phyloP scores from a whole-genome alignment of 2,113 vertebrate species.

The Sinocyclocheilus grahami region DNA sequence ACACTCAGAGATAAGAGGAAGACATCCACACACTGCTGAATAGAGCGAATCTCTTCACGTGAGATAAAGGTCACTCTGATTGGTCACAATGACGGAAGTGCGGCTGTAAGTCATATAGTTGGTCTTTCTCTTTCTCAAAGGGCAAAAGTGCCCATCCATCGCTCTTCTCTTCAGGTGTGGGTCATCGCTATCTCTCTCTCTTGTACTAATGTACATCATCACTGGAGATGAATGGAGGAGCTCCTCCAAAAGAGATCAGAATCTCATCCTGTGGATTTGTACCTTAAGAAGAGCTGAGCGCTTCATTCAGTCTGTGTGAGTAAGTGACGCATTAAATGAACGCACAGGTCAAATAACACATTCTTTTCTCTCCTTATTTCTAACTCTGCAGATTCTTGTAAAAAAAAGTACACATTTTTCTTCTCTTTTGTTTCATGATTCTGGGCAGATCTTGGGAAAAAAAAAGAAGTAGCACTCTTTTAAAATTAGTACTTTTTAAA shows the following conservation, averaged over 20 bases:
- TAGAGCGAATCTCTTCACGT: conserved; percentile 46
- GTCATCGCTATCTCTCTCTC: conserved; percentile 27
- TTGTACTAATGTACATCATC: neutral
- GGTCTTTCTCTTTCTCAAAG: conserved; percentile 52
- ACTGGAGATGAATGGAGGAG: conserved; percentile 8
- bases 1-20: conserved; percentile 16
- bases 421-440: neutral
- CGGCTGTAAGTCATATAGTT: conserved; percentile 68
- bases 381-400: neutral
- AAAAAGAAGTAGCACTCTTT: no score
- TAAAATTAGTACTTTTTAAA: no score
- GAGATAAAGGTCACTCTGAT: conserved; percentile 70
- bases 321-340: neutral
- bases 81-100: conserved; percentile 71
- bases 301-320: neutral
- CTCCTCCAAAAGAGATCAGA: neutral
- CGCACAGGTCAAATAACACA: neutral
- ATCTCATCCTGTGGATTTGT: conserved; percentile 1
- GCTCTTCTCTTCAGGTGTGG: conserved; percentile 48
- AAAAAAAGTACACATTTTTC: neutral
- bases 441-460: no score
- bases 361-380: neutral
- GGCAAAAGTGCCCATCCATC: conserved; percentile 41
- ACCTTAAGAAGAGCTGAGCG: neutral
- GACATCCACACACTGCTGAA: conserved; percentile 40